These are phyloP conservation scores for Limenitis camilla DNA, from an alignment of 2,888 invertebrate genomes.

Conservation along the genomic window DNA sequence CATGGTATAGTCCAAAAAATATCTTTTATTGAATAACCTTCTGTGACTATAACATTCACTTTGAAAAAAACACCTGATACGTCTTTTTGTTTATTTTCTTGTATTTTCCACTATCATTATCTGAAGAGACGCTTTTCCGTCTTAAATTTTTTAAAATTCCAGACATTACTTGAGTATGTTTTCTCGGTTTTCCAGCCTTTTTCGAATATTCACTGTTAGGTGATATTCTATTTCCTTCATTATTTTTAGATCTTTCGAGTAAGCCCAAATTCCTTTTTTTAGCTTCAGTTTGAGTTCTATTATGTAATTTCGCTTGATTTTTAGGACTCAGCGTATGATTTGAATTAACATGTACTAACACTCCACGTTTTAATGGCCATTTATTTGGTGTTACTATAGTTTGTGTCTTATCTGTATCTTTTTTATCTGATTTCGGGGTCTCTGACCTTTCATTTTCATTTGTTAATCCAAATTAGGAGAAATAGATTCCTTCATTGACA, in stretches of 20 bases:
- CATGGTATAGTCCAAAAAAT: slow-evolving; percentile 8
- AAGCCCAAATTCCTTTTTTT: slow-evolving; percentile 53
- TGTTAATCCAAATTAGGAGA: slow-evolving; percentile 26
- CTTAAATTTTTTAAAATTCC: slow-evolving; percentile 55
- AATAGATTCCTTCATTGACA: slow-evolving; percentile 51
- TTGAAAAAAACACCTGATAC: slow-evolving; percentile 62
- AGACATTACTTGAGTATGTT: slow-evolving; percentile 48
- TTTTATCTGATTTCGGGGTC: slow-evolving; percentile 42
- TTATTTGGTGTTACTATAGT: slow-evolving; percentile 75
- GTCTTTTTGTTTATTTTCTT: slow-evolving; percentile 66
- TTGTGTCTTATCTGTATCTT: slow-evolving; percentile 43
- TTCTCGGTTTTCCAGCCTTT: slow-evolving; percentile 53
- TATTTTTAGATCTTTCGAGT: slow-evolving; percentile 52
- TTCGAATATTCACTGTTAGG: slow-evolving; percentile 53
- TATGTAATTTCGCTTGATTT: slow-evolving; percentile 60
- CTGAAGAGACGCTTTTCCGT: slow-evolving; percentile 56
- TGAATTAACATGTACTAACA: slow-evolving; percentile 90
- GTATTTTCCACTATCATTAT: slow-evolving; percentile 64
- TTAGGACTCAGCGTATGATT: slow-evolving; percentile 81
- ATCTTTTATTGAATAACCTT: slow-evolving; percentile 37
- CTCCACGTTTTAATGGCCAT: slow-evolving; percentile 92
- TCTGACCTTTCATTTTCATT: slow-evolving; percentile 36
- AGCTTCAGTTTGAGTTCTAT: slow-evolving; percentile 28
- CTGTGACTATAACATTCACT: slow-evolving; percentile 66
- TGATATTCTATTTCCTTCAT: slow-evolving; percentile 32